phyloP scores from a whole-genome alignment of 2,797 vertebrate species.

The Takifugu ocellatus region DNA sequence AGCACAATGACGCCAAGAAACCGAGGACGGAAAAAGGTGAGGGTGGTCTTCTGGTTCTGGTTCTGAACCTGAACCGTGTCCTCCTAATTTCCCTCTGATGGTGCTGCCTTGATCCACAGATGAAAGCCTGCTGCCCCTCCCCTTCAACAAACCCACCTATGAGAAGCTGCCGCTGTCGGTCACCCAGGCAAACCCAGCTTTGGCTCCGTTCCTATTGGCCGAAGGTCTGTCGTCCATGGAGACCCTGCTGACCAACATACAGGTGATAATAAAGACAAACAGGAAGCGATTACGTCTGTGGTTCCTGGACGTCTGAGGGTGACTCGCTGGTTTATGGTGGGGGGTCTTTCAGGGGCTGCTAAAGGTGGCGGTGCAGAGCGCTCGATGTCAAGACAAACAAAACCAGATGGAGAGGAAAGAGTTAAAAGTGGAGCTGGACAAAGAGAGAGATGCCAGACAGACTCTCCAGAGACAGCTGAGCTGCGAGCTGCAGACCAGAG shows the following conservation, averaged over 20 bases:
- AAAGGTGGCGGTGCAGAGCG: conserved; percentile 88
- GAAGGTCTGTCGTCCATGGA: conserved; percentile 90
- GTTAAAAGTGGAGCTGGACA: conserved; percentile 78
- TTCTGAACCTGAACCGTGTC: too few relatives aligned
- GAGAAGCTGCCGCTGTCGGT: conserved; percentile 82
- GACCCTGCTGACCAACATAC: conserved; percentile 90
- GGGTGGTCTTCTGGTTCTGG: too few relatives aligned
- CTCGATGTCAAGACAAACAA: conserved; percentile 84
- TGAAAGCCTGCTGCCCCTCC: conserved; percentile 77
- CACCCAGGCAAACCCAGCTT: conserved; percentile 60
- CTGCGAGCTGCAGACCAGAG: conserved; percentile 85
- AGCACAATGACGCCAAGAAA: conserved; percentile 1
- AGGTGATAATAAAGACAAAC: conserved; percentile 69
- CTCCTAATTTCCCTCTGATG: too few relatives aligned
- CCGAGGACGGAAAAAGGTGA: conserved; percentile 15
- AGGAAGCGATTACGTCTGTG: neutral
- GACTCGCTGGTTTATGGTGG: neutral
- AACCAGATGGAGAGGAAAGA: conserved; percentile 89
- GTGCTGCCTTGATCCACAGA: conserved; percentile 12
- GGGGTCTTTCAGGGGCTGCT: conserved; percentile 80
- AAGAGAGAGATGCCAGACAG: conserved; percentile 60
- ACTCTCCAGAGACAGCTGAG: conserved; percentile 84
- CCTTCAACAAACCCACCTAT: conserved; percentile 71
- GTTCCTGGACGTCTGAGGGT: neutral
- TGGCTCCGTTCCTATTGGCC: conserved; percentile 84